Base-by-base conservation (phyloP, 1,140 invertebrate species). In the Hestina assimilis region DNA sequence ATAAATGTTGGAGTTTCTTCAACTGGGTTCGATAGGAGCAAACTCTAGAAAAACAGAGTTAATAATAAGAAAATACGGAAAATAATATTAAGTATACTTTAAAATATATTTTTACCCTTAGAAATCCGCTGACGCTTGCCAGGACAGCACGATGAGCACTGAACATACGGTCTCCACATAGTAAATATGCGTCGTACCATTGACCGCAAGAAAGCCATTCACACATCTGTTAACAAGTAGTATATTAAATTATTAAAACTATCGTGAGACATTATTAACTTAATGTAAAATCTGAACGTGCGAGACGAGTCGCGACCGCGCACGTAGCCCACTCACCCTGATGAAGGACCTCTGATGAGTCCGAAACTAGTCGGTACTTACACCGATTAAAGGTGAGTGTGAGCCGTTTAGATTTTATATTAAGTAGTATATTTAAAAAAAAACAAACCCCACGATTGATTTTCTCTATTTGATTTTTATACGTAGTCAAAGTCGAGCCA, bases 91-190 rank as follows among this genome's bases (percentile, higher is more conserved):
- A 33, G 4, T 14, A 33, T 4, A 8, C 23, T 24, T n/a, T 8
- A 12, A 0, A 0, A 42, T 9, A n/a, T 26, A 1, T 21, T 46
- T 68, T 67, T 69, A 86, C 85, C 58, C 75, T 76, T 0, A 88
- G 69, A 59, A 84, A 88, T n/a, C 56, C 56, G 67, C 85, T 88
- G 20, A 79, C 85, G 43, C 79, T 83, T 12, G 85, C 83, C 3
- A 88, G 69, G 2, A 86, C 85, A 4, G 73, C 71, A 6, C 80
- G 72, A 52, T 88, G 85, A 4, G 83, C 83, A 21, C 60, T 72
- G 55, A 85, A 84, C 20, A 70, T 54, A 5, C 70, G 70, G 4
- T 77, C 80, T 7, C 71, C 63, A 47, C 80, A 84, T 17, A 72
- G 31, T 3, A 88, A 63, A 31, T 69, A 68, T 40, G 83, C 85